Evolutionary conservation across 2,797 vertebrate genomes (phyloP).

Genomic region (Sebastiscus tertius): DNA sequence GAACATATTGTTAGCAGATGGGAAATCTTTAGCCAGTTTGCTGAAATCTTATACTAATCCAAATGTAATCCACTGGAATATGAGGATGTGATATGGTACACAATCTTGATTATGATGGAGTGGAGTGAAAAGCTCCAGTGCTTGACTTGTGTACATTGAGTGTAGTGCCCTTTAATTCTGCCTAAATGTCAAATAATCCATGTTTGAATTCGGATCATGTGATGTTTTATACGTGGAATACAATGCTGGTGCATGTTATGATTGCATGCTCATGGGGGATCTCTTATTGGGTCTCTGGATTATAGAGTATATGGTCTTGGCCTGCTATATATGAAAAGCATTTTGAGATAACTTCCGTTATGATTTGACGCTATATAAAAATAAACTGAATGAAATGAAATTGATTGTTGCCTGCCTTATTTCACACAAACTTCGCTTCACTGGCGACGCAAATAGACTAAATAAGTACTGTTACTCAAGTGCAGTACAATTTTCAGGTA

Average conservation of each 20-base stretch:
- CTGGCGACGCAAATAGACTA: neutral
- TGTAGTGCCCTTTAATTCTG: neutral
- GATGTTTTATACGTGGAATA: neutral
- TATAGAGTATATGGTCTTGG: too few relatives aligned
- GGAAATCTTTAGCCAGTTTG: neutral
- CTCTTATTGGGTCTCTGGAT: too few relatives aligned
- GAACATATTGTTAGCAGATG: conserved; percentile 4
- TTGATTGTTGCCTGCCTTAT: too few relatives aligned
- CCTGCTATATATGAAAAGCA: too few relatives aligned
- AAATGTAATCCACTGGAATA: neutral
- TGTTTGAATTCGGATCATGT: neutral
- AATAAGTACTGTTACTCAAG: neutral
- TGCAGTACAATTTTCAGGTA: neutral
- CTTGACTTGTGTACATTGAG: neutral
- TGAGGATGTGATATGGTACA: neutral
- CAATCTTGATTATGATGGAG: neutral
- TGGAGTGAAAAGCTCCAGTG: neutral
- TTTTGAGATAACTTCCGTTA: too few relatives aligned
- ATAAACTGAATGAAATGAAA: too few relatives aligned
- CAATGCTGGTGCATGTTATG: too few relatives aligned
- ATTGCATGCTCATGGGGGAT: too few relatives aligned
- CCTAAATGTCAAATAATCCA: neutral
- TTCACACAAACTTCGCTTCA: neutral
- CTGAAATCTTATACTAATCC: neutral
- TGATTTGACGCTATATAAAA: too few relatives aligned